Percentiles rank a stretch among this genome's conserved stretches.
phyloP scores from a whole-genome alignment of 2,113 vertebrate genomes.

The Dolichallabes microphthalmus region DNA sequence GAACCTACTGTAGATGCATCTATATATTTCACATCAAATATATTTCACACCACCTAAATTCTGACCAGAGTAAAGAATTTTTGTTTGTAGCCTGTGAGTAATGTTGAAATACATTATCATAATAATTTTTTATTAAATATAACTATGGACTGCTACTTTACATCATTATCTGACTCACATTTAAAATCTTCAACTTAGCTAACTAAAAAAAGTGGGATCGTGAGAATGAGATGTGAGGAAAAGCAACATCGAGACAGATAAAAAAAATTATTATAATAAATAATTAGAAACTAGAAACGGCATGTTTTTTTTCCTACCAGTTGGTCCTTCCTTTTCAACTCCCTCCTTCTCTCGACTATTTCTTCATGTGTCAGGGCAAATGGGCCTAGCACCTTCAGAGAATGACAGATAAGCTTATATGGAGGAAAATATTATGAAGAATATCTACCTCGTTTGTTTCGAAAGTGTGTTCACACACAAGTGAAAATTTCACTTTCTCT shows the following conservation, averaged over 20 bases:
- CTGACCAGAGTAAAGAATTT: neutral
- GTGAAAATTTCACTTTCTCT: neutral
- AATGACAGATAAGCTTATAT: neutral
- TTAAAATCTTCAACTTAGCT: slow-evolving; percentile 51
- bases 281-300: neutral
- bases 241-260: neutral
- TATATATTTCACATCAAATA: neutral
- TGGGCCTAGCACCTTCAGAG: slow-evolving; percentile 73
- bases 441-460: neutral
- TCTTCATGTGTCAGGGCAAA: slow-evolving; percentile 80
- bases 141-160: neutral
- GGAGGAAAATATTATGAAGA: neutral
- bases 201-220: slow-evolving; percentile 43
- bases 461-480: neutral
- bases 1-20: neutral
- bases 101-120: too few species aligned
- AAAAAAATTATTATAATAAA: too few species aligned
- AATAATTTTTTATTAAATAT: neutral
- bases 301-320: slow-evolving; percentile 44
- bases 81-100: neutral
- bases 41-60: neutral
- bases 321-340: slow-evolving; percentile 64
- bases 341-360: slow-evolving; percentile 77
- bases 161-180: slow-evolving; percentile 24
- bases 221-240: neutral